Evolutionary conservation across 2,113 vertebrate species (phyloP), one percentile per base, ranked within the genome.

Genomic region (Actenoides lindsayi): DNA sequence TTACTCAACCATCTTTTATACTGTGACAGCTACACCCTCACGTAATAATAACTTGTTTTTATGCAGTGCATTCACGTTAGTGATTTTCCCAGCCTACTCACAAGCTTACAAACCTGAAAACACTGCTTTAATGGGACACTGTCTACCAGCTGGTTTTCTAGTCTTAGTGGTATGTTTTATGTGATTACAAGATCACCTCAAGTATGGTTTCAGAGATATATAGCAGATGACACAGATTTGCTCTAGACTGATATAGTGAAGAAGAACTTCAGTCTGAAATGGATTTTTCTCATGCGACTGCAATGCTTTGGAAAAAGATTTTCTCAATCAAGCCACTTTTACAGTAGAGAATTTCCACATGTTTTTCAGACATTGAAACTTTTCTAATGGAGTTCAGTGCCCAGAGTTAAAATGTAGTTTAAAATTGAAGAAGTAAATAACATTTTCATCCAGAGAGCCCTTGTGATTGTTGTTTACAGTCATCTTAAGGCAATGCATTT

Each of bases 1-100:
- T 97, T 97, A 70, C 84, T 97, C 95, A 94, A 77, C 42, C 59
- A 31, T 62, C 90, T 93, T 83, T 96, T 96, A 92, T 95, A 94
- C 75, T 82, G 63, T 70, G 71, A 83, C 74, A 95, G 87, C 93
- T 92, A 96, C 94, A 95, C 95, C 96, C 94, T 96, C 87, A 77
- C 5, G 0, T 95, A 93, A 93, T 90, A 90, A 95, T 13, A 60
- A 83, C 76, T 82, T 89, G 90, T 68, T 95, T 71, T 91, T 74
- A n/a, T 62, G 68, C 80, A 57, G 44, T 67, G 62, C 64, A 19
- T 87, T 93, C 73, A 83, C 67, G 70, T 64, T 42, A 64, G 84
- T 83, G 94, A 90, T 93, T 97, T 96, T 62, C 28, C 30, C 94
- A 89, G 67, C 92, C 94, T 81, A 92, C 92, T 84, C 91, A 59